Conservation (phyloP, 2,113 vertebrate species). For the Zonotrichia leucophrys region DNA sequence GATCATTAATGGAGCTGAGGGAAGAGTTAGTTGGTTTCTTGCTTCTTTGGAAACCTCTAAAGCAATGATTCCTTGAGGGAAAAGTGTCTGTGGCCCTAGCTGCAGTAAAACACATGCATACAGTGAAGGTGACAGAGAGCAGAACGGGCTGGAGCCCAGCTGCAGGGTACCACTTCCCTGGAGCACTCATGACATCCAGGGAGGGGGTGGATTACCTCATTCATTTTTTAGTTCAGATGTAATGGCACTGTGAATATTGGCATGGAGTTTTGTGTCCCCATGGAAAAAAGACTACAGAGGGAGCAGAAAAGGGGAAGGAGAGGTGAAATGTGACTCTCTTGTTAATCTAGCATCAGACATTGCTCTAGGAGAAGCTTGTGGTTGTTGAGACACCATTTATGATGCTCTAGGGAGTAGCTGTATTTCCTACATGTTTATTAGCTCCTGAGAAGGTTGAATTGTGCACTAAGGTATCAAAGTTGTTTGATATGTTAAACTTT, state of each 20-base stretch:
- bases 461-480: background rate
- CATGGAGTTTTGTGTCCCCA: background rate
- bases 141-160: background rate
- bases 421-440: background rate
- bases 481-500: background rate
- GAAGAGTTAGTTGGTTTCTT: background rate
- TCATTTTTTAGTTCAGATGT: conserved; percentile 26
- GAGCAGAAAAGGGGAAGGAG: background rate
- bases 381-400: background rate
- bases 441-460: background rate
- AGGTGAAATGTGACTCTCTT: background rate
- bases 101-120: background rate
- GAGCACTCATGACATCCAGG: background rate
- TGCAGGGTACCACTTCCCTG: background rate
- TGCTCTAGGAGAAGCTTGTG: background rate
- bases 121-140: background rate
- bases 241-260: conserved; percentile 1
- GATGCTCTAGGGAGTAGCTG: background rate
- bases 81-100: background rate
- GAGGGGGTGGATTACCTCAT: conserved; percentile 48
- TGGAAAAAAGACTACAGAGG: background rate
- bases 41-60: background rate
- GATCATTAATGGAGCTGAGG: background rate
- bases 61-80: background rate
- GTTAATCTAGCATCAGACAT: background rate